Conservation (phyloP, 2,797 vertebrate species). For the Chelon auratus region DNA sequence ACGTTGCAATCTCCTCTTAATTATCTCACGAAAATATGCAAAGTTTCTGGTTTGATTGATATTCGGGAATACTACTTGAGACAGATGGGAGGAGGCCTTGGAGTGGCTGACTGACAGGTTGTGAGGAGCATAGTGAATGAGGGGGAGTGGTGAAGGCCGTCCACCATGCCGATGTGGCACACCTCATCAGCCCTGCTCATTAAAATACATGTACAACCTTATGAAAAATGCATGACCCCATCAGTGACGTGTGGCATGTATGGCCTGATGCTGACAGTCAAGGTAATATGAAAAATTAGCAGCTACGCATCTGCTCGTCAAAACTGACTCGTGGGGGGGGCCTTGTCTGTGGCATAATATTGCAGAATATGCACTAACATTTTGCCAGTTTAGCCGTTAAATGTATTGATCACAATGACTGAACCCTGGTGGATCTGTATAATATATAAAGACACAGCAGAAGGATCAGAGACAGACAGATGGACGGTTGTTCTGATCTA, state of each 20-base stretch:
- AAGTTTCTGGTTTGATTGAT: constrained; percentile 81
- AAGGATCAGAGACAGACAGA: constrained; percentile 34
- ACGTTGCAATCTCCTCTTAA: constrained; percentile 77
- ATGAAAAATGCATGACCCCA: constrained; percentile 80
- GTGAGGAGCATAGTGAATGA: constrained; percentile 56
- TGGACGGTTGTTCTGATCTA: constrained; percentile 43
- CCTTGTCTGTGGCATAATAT: constrained; percentile 54
- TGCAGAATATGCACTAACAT: constrained; percentile 42
- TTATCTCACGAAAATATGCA: constrained; percentile 78
- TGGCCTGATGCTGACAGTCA: constrained; percentile 72
- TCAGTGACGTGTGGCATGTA: constrained; percentile 70
- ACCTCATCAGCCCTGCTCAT: constrained; percentile 78
- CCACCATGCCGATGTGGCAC: constrained; percentile 50
- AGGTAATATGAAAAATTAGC: constrained; percentile 72
- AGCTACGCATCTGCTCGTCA: constrained; percentile 6
- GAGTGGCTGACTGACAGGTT: constrained; percentile 80
- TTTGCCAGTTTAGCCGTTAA: constrained; percentile 21
- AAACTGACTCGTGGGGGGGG: constrained; percentile 3
- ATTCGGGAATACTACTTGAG: constrained; percentile 71
- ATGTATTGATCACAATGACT: constrained; percentile 19
- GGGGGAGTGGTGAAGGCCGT: constrained; percentile 71
- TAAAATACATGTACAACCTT: constrained; percentile 75
- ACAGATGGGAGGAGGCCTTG: constrained; percentile 76
- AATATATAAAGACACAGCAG: no score
- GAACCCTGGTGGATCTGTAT: background rate